Percentiles rank a stretch among this genome's conserved stretches.
Evolutionary conservation across 2,113 vertebrate genomes (phyloP).

Genomic region (Neotoma lepida): DNA sequence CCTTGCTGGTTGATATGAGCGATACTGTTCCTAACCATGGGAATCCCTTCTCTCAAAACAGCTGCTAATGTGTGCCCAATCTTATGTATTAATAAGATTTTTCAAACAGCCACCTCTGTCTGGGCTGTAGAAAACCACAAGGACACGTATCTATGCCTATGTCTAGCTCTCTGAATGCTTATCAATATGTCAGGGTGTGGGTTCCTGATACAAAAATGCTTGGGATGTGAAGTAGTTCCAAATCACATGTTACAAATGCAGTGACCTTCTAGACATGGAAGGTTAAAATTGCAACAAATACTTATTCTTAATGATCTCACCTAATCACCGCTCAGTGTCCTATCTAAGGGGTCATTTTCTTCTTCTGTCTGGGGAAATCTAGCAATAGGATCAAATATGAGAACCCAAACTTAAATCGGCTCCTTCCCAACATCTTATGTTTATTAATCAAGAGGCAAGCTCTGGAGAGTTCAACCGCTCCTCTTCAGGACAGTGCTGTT

Average conservation of each 20-base stretch:
- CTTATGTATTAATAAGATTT: conserved; percentile 20
- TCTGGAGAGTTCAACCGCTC: conserved; percentile 63
- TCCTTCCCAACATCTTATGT: conserved; percentile 55
- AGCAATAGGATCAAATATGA: conserved; percentile 71
- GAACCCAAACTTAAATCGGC: conserved; percentile 61
- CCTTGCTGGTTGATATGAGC: neutral
- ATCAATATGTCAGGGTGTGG: neutral
- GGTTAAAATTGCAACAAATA: conserved; percentile 7
- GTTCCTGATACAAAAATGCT: neutral
- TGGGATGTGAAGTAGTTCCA: neutral
- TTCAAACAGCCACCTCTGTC: conserved; percentile 14
- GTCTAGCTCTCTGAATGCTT: neutral
- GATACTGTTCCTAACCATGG: neutral
- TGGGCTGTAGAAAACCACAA: neutral
- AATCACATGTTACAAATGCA: neutral
- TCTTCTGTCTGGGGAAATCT: conserved; percentile 59
- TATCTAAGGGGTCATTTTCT: conserved; percentile 38
- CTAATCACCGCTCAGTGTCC: neutral
- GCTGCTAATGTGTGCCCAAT: neutral
- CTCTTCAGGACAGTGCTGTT: conserved; percentile 68
- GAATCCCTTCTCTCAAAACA: neutral
- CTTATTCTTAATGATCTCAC: conserved; percentile 38
- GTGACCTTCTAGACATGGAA: conserved; percentile 6
- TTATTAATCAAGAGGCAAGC: conserved; percentile 75
- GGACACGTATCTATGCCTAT: neutral